Evolutionary conservation across 2,888 invertebrate species (phyloP), one percentile per base, ranked within the genome.

Genomic region (Ommatoiulus sabulosus): DNA sequence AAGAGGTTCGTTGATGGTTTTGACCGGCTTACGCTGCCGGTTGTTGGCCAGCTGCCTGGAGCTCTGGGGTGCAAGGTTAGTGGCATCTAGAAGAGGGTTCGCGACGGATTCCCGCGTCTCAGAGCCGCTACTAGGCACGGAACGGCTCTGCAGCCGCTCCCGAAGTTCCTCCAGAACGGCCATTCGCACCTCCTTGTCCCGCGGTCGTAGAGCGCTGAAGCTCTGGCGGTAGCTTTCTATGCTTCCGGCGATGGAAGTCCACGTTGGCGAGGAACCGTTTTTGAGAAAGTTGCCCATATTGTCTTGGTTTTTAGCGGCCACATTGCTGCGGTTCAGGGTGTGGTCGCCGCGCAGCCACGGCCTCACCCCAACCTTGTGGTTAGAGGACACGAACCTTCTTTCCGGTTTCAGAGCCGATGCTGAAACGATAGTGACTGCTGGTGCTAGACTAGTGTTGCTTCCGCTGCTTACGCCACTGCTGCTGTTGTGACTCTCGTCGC

Each of bases 21-120:
- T 88, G 24, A 63, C 88, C 35, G 88, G 88, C 43, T 86, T 88
- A 8, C 88, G 88, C 57, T 88, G 88, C 35, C 88, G 52, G 86
- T 88, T 88, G 63, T 52, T 86, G 43, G 46, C 72, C 88, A 44
- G 24, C 48, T 46, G 86, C 86, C 86, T 43, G 35, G 88, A 52
- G 88, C 17, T 43, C 84, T 20, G 20, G 3, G 44, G n/a, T 24
- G 12, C 84, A 12, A 63, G 24, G 24, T 86, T 72, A 80, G 63
- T 44, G 44, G 63, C 46, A 17, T 48, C 85, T 44, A 46, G n/a
- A n/a, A 85, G 85, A 4, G 85, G 85, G 20, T 44, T 85, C 46
- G 10, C n/a, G 85, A 44, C 2, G 8, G n/a, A 44, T 46, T 85
- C 46, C 44, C n/a, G n/a, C 20, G 85, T 44, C 35, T 72, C 46